Evolutionary conservation across 2,113 vertebrate genomes (phyloP).

Genomic region (Poeciliopsis retropinna): DNA sequence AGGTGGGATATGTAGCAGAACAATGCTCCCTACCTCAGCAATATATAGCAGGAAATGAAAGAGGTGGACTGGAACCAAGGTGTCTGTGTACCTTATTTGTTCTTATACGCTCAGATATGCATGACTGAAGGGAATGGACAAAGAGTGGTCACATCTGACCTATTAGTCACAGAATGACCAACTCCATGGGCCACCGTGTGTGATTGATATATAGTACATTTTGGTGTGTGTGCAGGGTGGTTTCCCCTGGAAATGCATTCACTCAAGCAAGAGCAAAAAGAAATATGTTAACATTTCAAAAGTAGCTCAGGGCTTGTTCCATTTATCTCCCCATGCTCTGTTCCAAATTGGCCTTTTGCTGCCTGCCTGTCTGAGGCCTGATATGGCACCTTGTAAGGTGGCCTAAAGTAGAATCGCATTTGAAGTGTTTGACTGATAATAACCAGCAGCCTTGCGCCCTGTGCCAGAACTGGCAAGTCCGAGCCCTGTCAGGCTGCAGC

Average conservation of each 20-base stretch:
- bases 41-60: slow-evolving; percentile 40
- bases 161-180: slow-evolving; percentile 58
- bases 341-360: slow-evolving; percentile 50
- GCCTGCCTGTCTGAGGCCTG: slow-evolving; percentile 30
- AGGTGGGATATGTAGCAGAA: slow-evolving; percentile 18
- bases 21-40: slow-evolving; percentile 46
- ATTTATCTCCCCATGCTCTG: slow-evolving; percentile 31
- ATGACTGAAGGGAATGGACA: slow-evolving; percentile 33
- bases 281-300: slow-evolving; percentile 24
- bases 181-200: slow-evolving; percentile 46
- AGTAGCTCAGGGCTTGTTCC: slow-evolving; percentile 24
- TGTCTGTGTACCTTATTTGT: slow-evolving; percentile 49
- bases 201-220: slow-evolving; percentile 44
- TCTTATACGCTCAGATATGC: slow-evolving; percentile 47
- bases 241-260: slow-evolving; percentile 38
- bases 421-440: slow-evolving; percentile 37
- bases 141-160: slow-evolving; percentile 56
- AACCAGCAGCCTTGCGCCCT: slow-evolving; percentile 34
- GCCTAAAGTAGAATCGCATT: slow-evolving; percentile 31
- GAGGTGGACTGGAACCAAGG: slow-evolving; percentile 38
- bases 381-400: slow-evolving; percentile 40
- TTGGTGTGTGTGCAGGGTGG: slow-evolving; percentile 2
- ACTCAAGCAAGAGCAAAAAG: slow-evolving; percentile 19
- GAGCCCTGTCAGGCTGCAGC: slow-evolving; percentile 31
- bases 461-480: slow-evolving; percentile 48